These are phyloP conservation scores for Morbakka virulenta DNA, from an alignment of 30 jellyfish, hydroid and myxozoan species.

Conservation along the genomic window DNA sequence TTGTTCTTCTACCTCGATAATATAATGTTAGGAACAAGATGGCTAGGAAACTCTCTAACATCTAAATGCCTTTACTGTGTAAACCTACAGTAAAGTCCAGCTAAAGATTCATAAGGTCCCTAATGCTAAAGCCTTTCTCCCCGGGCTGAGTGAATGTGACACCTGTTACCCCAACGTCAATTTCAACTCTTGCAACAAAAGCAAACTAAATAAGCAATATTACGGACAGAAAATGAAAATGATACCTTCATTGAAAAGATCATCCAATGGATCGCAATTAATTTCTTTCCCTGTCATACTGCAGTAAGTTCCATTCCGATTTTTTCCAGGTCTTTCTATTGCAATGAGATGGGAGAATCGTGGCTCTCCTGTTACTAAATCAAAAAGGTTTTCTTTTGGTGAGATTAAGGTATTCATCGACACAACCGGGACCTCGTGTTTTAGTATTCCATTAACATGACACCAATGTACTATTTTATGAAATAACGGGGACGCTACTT, in stretches of 20 bases:
- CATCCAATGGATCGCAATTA: slow-evolving; percentile 65
- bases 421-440: slow-evolving; percentile 51
- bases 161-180: no score
- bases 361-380: slow-evolving; percentile 36
- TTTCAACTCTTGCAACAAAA: no score
- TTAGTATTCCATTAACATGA: slow-evolving; percentile 39
- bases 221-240: no score
- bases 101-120: no score
- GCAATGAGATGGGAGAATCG: slow-evolving; percentile 78
- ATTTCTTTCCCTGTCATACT: slow-evolving; percentile 68
- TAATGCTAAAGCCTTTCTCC: no score
- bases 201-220: no score
- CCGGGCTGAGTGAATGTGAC: no score
- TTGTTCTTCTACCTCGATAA: no score
- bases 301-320: slow-evolving; percentile 37
- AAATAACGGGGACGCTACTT: slow-evolving; percentile 9
- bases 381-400: slow-evolving; percentile 26
- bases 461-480: slow-evolving; percentile 36
- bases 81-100: no score
- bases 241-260: slow-evolving; percentile 76
- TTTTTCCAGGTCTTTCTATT: slow-evolving; percentile 79
- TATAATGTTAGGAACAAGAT: no score
- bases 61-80: no score
- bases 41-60: no score
- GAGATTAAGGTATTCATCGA: slow-evolving; percentile 23